Conservation (phyloP, 2,888 invertebrate genomes). For the Cetonia aurata region DNA sequence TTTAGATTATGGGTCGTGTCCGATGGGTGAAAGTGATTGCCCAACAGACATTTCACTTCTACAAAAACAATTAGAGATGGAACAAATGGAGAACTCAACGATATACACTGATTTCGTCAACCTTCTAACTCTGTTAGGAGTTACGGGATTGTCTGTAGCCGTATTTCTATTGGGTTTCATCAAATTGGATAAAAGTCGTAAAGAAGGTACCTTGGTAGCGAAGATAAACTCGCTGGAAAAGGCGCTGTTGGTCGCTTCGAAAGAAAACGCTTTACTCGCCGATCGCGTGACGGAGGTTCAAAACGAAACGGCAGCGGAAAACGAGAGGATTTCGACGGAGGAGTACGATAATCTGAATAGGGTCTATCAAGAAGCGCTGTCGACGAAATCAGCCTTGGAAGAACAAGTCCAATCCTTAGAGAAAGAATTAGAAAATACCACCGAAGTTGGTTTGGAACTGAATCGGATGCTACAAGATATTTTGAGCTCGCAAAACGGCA, state of each 20-base stretch:
- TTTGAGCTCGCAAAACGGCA: slow-evolving; percentile 76
- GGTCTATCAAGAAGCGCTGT: slow-evolving; percentile 71
- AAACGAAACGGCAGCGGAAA: slow-evolving; percentile 38
- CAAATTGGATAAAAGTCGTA: slow-evolving; percentile 80
- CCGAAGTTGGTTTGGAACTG: slow-evolving; percentile 83
- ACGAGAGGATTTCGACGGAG: slow-evolving; percentile 70
- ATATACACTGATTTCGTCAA: slow-evolving; percentile 37
- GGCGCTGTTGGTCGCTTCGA: slow-evolving; percentile 70
- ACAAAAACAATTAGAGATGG: slow-evolving; percentile 39
- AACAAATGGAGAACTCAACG: slow-evolving; percentile 17
- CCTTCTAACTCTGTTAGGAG: slow-evolving; percentile 52
- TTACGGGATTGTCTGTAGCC: slow-evolving; percentile 80
- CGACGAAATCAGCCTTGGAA: slow-evolving; percentile 68
- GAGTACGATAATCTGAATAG: slow-evolving; percentile 73
- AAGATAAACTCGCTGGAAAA: slow-evolving; percentile 76
- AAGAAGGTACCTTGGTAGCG: slow-evolving; percentile 78
- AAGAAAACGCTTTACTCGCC: slow-evolving; percentile 77
- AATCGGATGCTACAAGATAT: slow-evolving; percentile 77
- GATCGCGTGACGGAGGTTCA: slow-evolving; percentile 64
- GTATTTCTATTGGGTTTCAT: slow-evolving; percentile 83
- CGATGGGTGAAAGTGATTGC: slow-evolving; percentile 39
- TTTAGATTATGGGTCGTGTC: slow-evolving; percentile 45
- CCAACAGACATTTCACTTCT: slow-evolving; percentile 25
- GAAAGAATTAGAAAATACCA: slow-evolving; percentile 84
- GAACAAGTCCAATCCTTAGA: slow-evolving; percentile 78